Evolutionary conservation across 2,113 vertebrate genomes (phyloP).

Genomic region (Cryptoleucopteryx plumbea): DNA sequence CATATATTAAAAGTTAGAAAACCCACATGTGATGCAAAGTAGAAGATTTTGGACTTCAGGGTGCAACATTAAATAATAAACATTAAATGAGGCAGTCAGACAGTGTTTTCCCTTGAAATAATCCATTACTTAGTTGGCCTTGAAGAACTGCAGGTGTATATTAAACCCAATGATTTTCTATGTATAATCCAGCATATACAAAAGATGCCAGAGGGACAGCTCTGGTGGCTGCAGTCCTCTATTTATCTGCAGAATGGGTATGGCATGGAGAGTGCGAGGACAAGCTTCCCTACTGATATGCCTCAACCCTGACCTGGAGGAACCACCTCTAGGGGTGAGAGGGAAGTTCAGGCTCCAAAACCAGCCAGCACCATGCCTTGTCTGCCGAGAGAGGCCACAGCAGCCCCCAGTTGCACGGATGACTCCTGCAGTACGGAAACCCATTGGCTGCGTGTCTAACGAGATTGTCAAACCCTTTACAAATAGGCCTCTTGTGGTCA

Average conservation of each 20-base stretch:
- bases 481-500: not conserved
- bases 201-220: not conserved
- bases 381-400: not conserved
- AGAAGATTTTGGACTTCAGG: not conserved
- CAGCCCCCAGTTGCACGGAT: not conserved
- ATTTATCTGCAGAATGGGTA: not conserved
- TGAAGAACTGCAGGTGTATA: not conserved
- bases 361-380: not conserved
- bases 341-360: not conserved
- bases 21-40: not conserved
- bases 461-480: not conserved
- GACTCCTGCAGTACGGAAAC: not conserved
- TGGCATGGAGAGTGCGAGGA: not conserved
- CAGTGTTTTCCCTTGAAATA: not conserved
- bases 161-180: not conserved
- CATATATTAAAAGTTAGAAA: not conserved
- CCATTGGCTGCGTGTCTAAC: fast-evolving
- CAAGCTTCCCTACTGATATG: not conserved
- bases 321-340: not conserved
- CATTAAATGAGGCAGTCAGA: not conserved
- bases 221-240: not conserved
- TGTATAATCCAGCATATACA: not conserved
- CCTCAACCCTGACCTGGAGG: not conserved
- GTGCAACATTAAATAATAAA: not conserved
- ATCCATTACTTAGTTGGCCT: not conserved